Percentiles rank a stretch among this genome's conserved stretches.
phyloP scores from a whole-genome alignment of 2,113 vertebrate species.

The Pseudorasbora parva region DNA sequence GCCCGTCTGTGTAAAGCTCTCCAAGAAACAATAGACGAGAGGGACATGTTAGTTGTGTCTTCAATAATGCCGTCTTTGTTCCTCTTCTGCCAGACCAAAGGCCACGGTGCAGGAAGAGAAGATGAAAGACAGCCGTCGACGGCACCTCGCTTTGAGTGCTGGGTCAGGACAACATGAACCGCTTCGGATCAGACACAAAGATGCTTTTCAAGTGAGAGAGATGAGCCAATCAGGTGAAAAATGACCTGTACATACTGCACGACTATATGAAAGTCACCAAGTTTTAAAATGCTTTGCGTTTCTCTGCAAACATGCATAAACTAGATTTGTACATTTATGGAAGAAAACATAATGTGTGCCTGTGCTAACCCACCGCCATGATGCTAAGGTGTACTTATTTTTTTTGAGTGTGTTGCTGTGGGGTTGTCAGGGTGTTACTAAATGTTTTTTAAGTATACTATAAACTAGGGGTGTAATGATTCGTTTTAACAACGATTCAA shows the following conservation, averaged over 20 bases:
- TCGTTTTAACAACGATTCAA: no score
- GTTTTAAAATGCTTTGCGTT: neutral
- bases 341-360: neutral
- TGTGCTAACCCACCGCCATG: neutral
- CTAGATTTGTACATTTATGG: neutral
- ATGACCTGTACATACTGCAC: neutral
- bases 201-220: slow-evolving; percentile 7
- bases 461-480: no score
- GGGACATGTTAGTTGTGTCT: neutral
- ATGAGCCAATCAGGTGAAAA: neutral
- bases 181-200: slow-evolving; percentile 5
- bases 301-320: neutral
- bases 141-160: neutral
- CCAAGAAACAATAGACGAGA: neutral
- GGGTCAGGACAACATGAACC: slow-evolving; percentile 22
- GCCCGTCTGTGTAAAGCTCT: neutral
- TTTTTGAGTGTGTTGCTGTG: neutral
- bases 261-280: neutral
- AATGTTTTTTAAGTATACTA: no score
- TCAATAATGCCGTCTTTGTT: neutral
- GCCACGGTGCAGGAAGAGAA: neutral
- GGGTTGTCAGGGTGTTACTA: no score
- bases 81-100: neutral
- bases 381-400: neutral
- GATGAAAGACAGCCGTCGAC: neutral